Base-by-base conservation (phyloP, 1,140 invertebrate genomes). In the Tetraneura akinire region DNA sequence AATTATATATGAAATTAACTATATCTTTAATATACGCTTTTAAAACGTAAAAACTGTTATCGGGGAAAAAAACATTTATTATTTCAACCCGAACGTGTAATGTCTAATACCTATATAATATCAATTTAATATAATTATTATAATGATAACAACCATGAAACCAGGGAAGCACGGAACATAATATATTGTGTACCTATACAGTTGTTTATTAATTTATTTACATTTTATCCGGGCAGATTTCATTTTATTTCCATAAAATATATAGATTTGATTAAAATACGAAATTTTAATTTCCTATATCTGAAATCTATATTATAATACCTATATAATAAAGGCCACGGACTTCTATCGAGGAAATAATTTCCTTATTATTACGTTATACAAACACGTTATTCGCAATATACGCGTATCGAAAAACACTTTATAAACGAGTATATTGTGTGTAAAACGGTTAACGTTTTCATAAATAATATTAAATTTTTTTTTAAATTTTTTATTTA, bases 121-220 rank as follows among this genome's bases (percentile, higher is more conserved):
- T n/a, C n/a, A n/a, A 14, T 68, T 23, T 45, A 68, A 68, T 42
- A 23, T 1, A n/a, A 10, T 18, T 13, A 32, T 45, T 66, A 42
- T 42, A 66, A 66, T 42, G n/a, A 45, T 66, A 66, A 42, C 11
- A 10, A n/a, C 5, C 45, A 45, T 45, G 23, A 45, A 45, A 64
- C 14, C 1, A 45, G 62, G n/a, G n/a, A n/a, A 66, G 32, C 18
- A 21, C 10, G 32, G 11, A 10, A 3, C 10, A n/a, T n/a, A n/a
- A n/a, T n/a, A n/a, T n/a, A n/a, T n/a, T n/a, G n/a, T n/a, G n/a
- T n/a, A n/a, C n/a, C n/a, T n/a, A n/a, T n/a, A n/a, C n/a, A n/a
- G n/a, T n/a, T 45, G 3, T 14, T n/a, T 64, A 11, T 64, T 66
- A 8, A 66, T 66, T 66, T 66, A 42, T 66, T 66, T 45, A 42